Evolutionary conservation across 1,140 invertebrate genomes (phyloP).

Genomic region (Psix sp.): DNA sequence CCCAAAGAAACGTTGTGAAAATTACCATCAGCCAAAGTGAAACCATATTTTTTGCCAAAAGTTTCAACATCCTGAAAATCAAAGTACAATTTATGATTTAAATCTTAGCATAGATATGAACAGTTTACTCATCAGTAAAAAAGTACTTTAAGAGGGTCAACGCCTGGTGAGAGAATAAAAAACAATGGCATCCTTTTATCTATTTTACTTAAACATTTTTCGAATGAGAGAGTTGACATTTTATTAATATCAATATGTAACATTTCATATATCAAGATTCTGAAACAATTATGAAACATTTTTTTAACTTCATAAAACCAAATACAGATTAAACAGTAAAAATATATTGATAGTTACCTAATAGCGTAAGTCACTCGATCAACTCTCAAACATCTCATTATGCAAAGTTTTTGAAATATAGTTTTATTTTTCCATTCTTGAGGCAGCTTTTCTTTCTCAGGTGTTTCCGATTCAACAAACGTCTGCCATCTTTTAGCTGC

Average conservation of each 20-base stretch:
- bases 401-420: constrained; percentile 91
- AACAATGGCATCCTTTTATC: constrained; percentile 87
- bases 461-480: constrained; percentile 92
- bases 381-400: constrained; percentile 91
- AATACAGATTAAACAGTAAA: neutral
- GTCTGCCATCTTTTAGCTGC: constrained; percentile 95
- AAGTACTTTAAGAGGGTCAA: constrained; percentile 90
- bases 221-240: constrained; percentile 79
- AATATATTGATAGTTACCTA: constrained; percentile 52
- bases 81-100: constrained; percentile 1
- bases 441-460: constrained; percentile 95
- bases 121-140: constrained; percentile 3
- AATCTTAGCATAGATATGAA: constrained; percentile 2
- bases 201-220: constrained; percentile 68
- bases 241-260: constrained; percentile 62
- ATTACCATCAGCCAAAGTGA: constrained; percentile 87
- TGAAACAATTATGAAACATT: constrained; percentile 55
- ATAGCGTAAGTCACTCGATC: constrained; percentile 92
- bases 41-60: constrained; percentile 85
- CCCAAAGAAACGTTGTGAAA: constrained; percentile 96
- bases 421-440: constrained; percentile 98
- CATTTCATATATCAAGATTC: constrained; percentile 88
- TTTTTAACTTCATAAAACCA: neutral
- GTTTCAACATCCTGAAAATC: constrained; percentile 84
- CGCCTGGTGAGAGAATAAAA: constrained; percentile 96